Conservation (phyloP, 1,140 invertebrate species). For the Theocolax elegans region DNA sequence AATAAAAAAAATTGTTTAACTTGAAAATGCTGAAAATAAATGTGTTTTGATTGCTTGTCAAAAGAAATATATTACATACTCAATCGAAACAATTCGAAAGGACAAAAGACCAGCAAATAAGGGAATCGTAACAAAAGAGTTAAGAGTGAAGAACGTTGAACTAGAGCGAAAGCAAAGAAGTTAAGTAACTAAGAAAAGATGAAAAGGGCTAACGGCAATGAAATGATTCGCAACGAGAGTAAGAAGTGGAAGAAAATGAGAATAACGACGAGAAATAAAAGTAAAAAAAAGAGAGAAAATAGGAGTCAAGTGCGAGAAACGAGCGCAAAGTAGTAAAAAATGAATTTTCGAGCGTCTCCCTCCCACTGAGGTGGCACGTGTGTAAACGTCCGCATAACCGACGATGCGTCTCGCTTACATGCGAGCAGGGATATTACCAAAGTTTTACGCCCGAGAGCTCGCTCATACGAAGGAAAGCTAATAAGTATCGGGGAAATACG, state of each 20-base stretch:
- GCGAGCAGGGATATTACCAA: slow-evolving; percentile 57
- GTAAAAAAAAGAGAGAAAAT: not conserved
- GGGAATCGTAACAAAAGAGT: too few species aligned
- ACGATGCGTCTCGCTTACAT: not conserved
- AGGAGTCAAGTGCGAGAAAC: slow-evolving; percentile 9
- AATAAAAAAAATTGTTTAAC: too few species aligned
- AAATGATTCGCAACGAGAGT: not conserved
- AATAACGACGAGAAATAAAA: not conserved
- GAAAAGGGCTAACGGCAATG: not conserved
- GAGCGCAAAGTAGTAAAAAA: slow-evolving; percentile 11
- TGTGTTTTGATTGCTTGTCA: too few species aligned
- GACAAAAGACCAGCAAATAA: too few species aligned
- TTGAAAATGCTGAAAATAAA: too few species aligned
- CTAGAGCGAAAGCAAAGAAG: too few species aligned
- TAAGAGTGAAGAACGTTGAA: too few species aligned
- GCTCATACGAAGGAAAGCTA: slow-evolving; percentile 56
- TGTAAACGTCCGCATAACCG: slow-evolving; percentile 23
- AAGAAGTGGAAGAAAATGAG: not conserved
- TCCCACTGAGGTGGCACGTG: slow-evolving; percentile 19
- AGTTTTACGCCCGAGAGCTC: slow-evolving; percentile 52
- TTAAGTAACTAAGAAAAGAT: not conserved
- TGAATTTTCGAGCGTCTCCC: slow-evolving; percentile 29
- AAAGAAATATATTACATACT: too few species aligned
- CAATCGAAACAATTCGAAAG: too few species aligned
- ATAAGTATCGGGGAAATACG: slow-evolving; percentile 66